Base-by-base conservation (phyloP, 1,140 invertebrate species). In the Pectinophora gossypiella region DNA sequence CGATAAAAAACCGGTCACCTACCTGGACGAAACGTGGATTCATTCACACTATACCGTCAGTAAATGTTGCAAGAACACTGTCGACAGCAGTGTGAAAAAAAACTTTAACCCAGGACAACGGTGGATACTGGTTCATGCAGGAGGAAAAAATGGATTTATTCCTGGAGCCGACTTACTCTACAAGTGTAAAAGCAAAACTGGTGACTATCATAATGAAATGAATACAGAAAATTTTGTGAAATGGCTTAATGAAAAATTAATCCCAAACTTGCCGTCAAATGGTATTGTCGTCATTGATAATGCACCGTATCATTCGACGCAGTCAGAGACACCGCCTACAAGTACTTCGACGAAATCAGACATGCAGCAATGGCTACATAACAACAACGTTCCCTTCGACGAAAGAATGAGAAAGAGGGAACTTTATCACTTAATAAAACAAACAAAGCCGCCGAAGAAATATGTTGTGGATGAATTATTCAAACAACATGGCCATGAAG, bases 221-320 rank as follows among this genome's bases (percentile, higher is more conserved):
- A 48, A 73, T 46, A 42, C 51, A 21, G 43, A 47, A 0, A 64
- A 61, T 43, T 69, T 56, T 54, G 19, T 46, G 0, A 65, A 65
- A 48, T 68, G 66, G 61, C 21, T 61, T n/a, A 22, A 51, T 21
- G 50, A 61, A 42, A 53, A 66, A 19, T 27, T 66, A 13, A 10
- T 67, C n/a, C 55, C 53, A 10, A 70, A 67, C 32, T 48, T 69
- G n/a, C 57, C 54, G 15, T 43, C 49, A 22, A 60, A 53, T 23
- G 53, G 53, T n/a, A 56, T 56, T 40, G 51, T 59, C 16, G 57
- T 86, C 0, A 63, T 85, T 15, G 80, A 86, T 43, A 83, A 85
- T 54, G 83, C 72, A 9, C 53, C 75, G 0, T 86, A 85, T 51
- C 75, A 82, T 54, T 66, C 59, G 46, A 57, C 55, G 19, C 61